Base-by-base conservation (phyloP, 2,113 vertebrate species). In the Oryzias curvinotus region DNA sequence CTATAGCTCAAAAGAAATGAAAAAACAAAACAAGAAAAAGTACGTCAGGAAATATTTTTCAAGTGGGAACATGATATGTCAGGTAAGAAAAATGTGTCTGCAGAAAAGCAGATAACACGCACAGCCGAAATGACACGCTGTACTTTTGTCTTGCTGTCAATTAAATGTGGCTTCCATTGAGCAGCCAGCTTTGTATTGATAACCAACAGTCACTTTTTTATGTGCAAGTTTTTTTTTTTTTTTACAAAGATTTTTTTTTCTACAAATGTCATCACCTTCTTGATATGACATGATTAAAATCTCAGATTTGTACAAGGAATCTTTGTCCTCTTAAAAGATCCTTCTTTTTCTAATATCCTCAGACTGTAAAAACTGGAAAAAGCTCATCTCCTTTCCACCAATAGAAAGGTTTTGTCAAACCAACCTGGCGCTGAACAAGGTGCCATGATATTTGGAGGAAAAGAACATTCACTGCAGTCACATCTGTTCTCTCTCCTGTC, bases 251-350 rank as follows among this genome's bases (percentile, higher is more conserved):
- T 19, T 21, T 47, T 52, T 36, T 12, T 79, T 56, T 55, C 18
- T 28, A 12, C 46, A 50, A 28, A 7, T n/a, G 17, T 58, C 48
- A n/a, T 44, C 36, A 30, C 45, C 56, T 13, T 78, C 18, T 42
- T 48, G 19, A n/a, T 57, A 15, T 30, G 36, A 28, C 60, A 51
- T 26, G 48, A 36, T 36, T 10, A 51, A 57, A 69, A 46, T 48
- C 13, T 50, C 16, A 0, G 0, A 47, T 12, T 15, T 56, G 36
- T 5, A 5, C 47, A 65, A 54, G 49, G 45, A 61, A 53, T 55
- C 57, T 17, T 23, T 28, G 23, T 62, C 73, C 62, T 71, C 63
- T 77, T 81, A 65, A 58, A 57, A 76, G 25, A 44, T 26, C 23
- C 26, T 61, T 57, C 65, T 43, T 51, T 51, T 77, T 50, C 43